Evolutionary conservation across 2,797 vertebrate genomes (phyloP).

Genomic region (Pteropus rufus): DNA sequence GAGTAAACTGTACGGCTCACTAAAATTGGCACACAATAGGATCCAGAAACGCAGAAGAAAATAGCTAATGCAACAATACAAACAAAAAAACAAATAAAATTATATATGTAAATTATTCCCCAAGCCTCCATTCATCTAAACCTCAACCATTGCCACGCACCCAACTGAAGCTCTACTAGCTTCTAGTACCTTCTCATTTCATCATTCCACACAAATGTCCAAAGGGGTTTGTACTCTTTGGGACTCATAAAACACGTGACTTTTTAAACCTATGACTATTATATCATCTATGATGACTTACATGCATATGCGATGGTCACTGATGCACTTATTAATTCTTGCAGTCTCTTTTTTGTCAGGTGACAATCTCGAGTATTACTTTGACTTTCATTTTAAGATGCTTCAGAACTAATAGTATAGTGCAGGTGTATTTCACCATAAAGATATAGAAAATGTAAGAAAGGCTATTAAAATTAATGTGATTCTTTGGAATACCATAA

Average conservation of each 20-base stretch:
- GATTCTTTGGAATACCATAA: not conserved
- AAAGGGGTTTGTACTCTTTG: not conserved
- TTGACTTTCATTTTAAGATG: not conserved
- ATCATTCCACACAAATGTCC: not conserved
- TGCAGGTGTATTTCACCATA: not conserved
- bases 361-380: not conserved
- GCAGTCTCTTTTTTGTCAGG: not conserved
- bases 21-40: not conserved
- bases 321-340: not conserved
- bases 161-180: not conserved
- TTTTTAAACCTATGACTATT: not conserved
- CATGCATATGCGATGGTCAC: not conserved
- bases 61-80: not conserved
- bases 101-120: not conserved
- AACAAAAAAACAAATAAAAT: not conserved
- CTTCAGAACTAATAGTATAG: not conserved
- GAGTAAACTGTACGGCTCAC: not conserved
- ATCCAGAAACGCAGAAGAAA: not conserved
- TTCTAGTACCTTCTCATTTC: not conserved
- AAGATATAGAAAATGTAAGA: not conserved
- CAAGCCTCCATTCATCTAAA: not conserved
- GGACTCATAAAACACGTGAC: not conserved
- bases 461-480: not conserved
- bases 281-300: not conserved
- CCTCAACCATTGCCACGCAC: not conserved